Percentiles rank a stretch among this genome's conserved stretches.
Evolutionary conservation across 2,888 invertebrate species (phyloP).

Genomic region (Euspilapteryx auroguttella): DNA sequence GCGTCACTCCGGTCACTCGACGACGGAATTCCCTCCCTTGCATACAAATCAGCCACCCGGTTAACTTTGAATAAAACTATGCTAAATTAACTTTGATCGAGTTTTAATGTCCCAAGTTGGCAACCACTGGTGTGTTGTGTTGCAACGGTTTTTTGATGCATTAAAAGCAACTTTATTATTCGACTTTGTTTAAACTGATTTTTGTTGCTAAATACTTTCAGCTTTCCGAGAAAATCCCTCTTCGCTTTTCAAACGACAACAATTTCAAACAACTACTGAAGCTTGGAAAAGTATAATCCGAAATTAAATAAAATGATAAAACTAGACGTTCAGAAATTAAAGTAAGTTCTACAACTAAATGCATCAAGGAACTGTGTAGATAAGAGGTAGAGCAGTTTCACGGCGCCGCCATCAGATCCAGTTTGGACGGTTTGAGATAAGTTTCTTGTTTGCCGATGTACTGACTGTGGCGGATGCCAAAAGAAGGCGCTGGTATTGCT

Average conservation of each 20-base stretch:
- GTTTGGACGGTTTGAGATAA: slow-evolving; percentile 21
- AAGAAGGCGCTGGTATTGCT: slow-evolving; percentile 25
- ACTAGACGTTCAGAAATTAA: too few relatives aligned
- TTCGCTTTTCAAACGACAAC: too few relatives aligned
- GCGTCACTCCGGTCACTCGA: slow-evolving; percentile 16
- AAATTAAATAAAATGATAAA: too few relatives aligned
- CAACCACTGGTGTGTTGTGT: too few relatives aligned
- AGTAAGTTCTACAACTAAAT: too few relatives aligned
- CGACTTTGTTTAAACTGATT: too few relatives aligned
- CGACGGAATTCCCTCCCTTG: slow-evolving; percentile 6
- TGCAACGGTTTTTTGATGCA: slow-evolving; percentile 6
- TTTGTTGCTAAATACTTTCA: too few relatives aligned
- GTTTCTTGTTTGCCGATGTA: slow-evolving; percentile 20
- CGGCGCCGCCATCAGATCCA: slow-evolving; percentile 13
- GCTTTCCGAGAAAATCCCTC: too few relatives aligned
- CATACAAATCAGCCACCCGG: slow-evolving; percentile 28
- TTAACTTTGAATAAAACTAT: slow-evolving; percentile 22
- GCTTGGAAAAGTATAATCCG: too few relatives aligned
- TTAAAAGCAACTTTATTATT: slow-evolving; percentile 10
- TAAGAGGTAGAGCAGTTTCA: background rate
- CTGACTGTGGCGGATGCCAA: slow-evolving; percentile 32
- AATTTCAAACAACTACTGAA: too few relatives aligned
- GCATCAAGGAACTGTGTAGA: too few relatives aligned
- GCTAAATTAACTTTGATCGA: slow-evolving; percentile 31
- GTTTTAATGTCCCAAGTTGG: slow-evolving; percentile 20